These are phyloP conservation scores for Tillus elongatus DNA, from an alignment of 2,888 invertebrate species.

Conservation along the genomic window DNA sequence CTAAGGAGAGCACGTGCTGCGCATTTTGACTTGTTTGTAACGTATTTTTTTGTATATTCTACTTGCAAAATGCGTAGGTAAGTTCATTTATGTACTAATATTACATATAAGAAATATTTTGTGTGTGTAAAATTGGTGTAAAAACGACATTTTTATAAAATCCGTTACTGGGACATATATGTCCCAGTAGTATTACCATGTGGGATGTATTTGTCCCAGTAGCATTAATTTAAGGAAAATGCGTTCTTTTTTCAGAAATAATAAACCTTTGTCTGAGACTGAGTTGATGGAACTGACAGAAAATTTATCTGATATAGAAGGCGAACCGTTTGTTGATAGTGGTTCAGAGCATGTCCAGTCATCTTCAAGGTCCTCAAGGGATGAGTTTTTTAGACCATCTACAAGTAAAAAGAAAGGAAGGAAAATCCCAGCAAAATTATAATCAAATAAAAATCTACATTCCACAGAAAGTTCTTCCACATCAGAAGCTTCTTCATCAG, in stretches of 20 bases:
- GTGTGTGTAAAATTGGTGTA: too few relatives aligned
- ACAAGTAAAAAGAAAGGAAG: slow-evolving; percentile 1
- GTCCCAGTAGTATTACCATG: slow-evolving; percentile 5
- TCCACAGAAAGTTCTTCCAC: slow-evolving; percentile 3
- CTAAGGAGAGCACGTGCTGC: slow-evolving; percentile 6
- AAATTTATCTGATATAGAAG: slow-evolving; percentile 3
- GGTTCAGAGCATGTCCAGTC: slow-evolving; percentile 2
- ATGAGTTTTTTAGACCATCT: slow-evolving; percentile 2
- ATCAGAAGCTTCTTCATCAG: slow-evolving; percentile 2
- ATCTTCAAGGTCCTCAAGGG: slow-evolving; percentile 1
- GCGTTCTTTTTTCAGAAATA: slow-evolving; percentile 1
- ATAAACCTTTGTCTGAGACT: slow-evolving; percentile 4
- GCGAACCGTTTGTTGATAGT: slow-evolving; percentile 2
- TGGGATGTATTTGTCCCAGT: slow-evolving; percentile 11
- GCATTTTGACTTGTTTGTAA: slow-evolving; percentile 8
- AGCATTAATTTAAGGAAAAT: slow-evolving; percentile 7
- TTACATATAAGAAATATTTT: slow-evolving; percentile 11
- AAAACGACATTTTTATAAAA: too few relatives aligned
- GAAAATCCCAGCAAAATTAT: neutral
- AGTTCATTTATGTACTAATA: slow-evolving; percentile 9
- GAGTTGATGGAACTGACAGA: slow-evolving; percentile 2
- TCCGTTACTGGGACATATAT: too few relatives aligned
- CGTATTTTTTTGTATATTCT: slow-evolving; percentile 10
- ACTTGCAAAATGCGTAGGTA: too few relatives aligned
- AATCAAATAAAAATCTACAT: neutral